These are phyloP conservation scores for Drosophila nannoptera DNA, from an alignment of 1,140 invertebrate species.

Conservation along the genomic window DNA sequence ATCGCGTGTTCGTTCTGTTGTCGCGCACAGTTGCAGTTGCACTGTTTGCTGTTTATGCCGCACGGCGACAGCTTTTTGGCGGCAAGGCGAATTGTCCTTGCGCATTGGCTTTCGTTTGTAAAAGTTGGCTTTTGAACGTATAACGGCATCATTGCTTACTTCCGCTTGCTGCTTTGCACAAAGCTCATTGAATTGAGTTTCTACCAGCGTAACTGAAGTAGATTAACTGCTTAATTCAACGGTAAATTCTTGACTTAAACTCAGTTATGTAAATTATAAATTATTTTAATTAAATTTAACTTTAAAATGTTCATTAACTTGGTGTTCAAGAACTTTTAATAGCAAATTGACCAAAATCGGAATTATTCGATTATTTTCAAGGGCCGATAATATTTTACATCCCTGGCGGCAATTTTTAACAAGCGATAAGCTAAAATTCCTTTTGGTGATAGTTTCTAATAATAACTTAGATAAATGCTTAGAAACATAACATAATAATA, in stretches of 20 bases:
- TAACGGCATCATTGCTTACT: conserved; percentile 7
- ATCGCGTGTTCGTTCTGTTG: conserved; percentile 25
- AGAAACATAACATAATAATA: background rate
- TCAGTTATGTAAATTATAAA: too few species aligned
- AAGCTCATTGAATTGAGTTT: background rate
- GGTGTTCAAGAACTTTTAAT: too few species aligned
- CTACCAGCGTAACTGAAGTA: background rate
- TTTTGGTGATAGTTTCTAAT: background rate
- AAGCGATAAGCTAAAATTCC: background rate
- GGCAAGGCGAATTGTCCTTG: conserved; percentile 54
- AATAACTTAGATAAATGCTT: background rate
- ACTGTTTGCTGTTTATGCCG: conserved; percentile 60
- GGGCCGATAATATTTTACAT: conserved; percentile 8
- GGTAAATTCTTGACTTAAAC: too few species aligned
- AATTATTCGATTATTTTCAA: conserved; percentile 1
- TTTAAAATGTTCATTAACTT: too few species aligned
- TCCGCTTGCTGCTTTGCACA: conserved; percentile 10
- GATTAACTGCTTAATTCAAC: too few species aligned
- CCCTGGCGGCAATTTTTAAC: conserved; percentile 15
- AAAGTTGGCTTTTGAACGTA: conserved; percentile 22
- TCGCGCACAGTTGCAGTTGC: conserved; percentile 65
- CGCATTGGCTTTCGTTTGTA: conserved; percentile 34
- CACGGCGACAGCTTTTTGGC: conserved; percentile 49
- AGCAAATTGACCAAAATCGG: background rate
- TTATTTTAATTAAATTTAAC: too few species aligned